Conservation (phyloP, 2,797 vertebrate species). For the Sandelia bainsii region DNA sequence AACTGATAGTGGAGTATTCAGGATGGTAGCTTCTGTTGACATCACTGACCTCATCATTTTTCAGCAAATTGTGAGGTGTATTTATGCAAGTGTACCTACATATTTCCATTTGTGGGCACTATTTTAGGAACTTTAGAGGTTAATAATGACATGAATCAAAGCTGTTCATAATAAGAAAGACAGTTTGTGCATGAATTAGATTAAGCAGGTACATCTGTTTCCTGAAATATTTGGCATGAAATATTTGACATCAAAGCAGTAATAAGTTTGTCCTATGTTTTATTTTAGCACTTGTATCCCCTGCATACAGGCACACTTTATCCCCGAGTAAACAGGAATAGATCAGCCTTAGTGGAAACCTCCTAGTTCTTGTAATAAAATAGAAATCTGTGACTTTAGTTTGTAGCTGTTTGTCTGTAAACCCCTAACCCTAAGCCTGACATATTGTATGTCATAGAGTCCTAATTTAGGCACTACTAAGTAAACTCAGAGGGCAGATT, state of each 20-base stretch:
- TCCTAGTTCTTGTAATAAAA: background rate
- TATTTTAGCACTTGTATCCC: background rate
- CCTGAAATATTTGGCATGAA: background rate
- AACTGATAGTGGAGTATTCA: too few species aligned
- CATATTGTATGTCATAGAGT: too few species aligned
- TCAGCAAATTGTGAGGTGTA: too few species aligned
- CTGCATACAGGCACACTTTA: background rate
- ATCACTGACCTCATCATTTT: too few species aligned
- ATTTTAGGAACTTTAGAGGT: too few species aligned
- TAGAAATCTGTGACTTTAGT: background rate
- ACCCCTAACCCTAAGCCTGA: too few species aligned
- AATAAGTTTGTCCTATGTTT: background rate
- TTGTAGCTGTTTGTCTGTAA: background rate
- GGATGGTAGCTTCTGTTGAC: too few species aligned
- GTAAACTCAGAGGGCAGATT: background rate
- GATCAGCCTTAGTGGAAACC: background rate
- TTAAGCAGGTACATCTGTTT: background rate
- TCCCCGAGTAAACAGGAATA: background rate
- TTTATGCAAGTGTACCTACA: too few species aligned
- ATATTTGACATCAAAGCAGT: too few species aligned
- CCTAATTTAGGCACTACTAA: background rate
- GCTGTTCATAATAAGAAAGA: background rate
- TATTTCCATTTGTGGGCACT: too few species aligned
- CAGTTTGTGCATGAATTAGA: background rate
- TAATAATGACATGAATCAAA: too few species aligned